A percentile compares a stretch with the other conserved stretches of the same genome.
Conservation (phyloP, 2,113 vertebrate species). For the Amphilophus citrinellus region DNA sequence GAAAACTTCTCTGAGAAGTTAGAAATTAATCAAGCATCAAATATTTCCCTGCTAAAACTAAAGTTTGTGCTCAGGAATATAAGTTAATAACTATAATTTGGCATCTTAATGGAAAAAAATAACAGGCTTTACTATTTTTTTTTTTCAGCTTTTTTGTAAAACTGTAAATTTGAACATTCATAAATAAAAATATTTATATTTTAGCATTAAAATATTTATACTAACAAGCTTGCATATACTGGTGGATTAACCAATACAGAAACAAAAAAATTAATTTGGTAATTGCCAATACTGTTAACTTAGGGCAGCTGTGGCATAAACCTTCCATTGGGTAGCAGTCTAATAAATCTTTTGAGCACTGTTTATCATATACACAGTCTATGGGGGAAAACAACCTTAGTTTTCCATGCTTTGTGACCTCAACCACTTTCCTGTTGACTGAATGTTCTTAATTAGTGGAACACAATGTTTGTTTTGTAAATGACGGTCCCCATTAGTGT, state of each 20-base stretch:
- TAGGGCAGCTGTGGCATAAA: not conserved
- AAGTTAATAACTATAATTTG: not conserved
- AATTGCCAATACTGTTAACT: too few relatives aligned
- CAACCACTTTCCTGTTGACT: not conserved
- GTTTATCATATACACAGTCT: not conserved
- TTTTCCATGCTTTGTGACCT: not conserved
- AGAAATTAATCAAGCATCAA: not conserved
- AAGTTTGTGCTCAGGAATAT: not conserved
- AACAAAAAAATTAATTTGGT: not conserved
- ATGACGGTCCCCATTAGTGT: not conserved
- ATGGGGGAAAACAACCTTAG: not conserved
- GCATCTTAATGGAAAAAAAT: not conserved
- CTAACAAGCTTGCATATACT: not conserved
- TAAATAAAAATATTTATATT: not conserved
- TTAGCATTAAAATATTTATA: not conserved
- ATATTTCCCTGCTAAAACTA: not conserved
- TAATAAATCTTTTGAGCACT: not conserved
- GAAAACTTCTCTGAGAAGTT: not conserved
- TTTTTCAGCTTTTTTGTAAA: too few relatives aligned
- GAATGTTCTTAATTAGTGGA: not conserved
- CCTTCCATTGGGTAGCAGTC: not conserved
- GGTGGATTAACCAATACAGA: fast-evolving
- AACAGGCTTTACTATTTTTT: not conserved
- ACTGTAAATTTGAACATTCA: not conserved
- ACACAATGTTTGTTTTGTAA: not conserved